Evolutionary conservation across 2,888 invertebrate species (phyloP), one percentile per base, ranked within the genome.

Genomic region (Drosophila vallismaia): DNA sequence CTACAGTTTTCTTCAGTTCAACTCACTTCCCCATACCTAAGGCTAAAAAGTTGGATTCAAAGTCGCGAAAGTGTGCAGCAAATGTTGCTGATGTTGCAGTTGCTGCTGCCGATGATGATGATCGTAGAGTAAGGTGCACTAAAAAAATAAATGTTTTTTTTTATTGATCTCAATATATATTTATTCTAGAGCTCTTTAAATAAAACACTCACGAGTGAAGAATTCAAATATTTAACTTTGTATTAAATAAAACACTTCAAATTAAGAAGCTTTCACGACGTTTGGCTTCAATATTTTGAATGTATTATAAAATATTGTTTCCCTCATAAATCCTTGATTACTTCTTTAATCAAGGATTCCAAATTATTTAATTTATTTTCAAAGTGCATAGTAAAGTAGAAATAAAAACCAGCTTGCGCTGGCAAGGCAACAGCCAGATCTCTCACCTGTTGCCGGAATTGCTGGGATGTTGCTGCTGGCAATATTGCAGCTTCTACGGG

Each of bases 381-480:
- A 8, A 19, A 44, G 24, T 44, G 44, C 24, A 63, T 45, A 38
- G 52, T 45, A 45, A 67, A 57, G 62, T 64, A 45, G 73, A 59
- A 73, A 59, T 54, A 67, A 83, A 83, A 84, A 84, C 84, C 88
- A 81, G 88, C 88, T 84, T 88, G 79, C 71, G 70, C 71, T 75
- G 87, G 78, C 78, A 76, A 77, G 66, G 77, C 86, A 72, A 60
- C 57, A 71, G 64, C 54, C 54, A 69, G 54, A 64, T 81, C 78
- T 76, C 88, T 77, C 86, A 83, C 84, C 84, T 85, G 87, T 59
- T 62, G 57, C 67, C 77, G 69, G 57, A 70, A 64, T 45, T 68
- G 70, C 28, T 68, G 50, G 1, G 76, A 2, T 56, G 71, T n/a
- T 67, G 76, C 12, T 53, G 79, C 24, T 74, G 69, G 12, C 67